Percentiles rank a stretch among this genome's conserved stretches.
Conservation (phyloP, 1,140 invertebrate genomes). For the Drosophila pandora region DNA sequence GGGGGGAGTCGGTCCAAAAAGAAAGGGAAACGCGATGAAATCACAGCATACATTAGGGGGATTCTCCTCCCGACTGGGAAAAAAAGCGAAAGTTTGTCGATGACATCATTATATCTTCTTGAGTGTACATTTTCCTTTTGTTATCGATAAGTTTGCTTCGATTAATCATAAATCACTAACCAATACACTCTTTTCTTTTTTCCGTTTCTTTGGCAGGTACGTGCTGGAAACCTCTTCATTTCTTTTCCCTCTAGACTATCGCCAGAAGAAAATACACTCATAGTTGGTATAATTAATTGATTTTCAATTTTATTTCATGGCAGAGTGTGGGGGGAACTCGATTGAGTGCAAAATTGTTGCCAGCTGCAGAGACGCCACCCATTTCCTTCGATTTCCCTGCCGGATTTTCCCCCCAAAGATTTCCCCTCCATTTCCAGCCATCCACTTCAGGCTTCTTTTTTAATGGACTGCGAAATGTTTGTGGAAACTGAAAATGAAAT, state of each 20-base stretch:
- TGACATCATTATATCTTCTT: conserved; percentile 64
- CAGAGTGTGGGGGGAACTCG: conserved; percentile 16
- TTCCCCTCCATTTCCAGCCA: conserved; percentile 3
- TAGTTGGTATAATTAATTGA: conserved; percentile 64
- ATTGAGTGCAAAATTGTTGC: conserved; percentile 68
- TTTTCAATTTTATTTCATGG: conserved; percentile 50
- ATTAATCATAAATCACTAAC: conserved; percentile 43
- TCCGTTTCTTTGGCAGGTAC: conserved; percentile 54
- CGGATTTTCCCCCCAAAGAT: not conserved
- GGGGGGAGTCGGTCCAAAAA: conserved; percentile 12
- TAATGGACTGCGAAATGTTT: conserved; percentile 63
- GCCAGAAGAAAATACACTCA: conserved; percentile 17
- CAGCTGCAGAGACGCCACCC: conserved; percentile 35
- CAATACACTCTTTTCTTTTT: conserved; percentile 16
- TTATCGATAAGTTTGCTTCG: conserved; percentile 17
- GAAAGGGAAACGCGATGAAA: conserved; percentile 10
- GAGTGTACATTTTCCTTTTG: conserved; percentile 19
- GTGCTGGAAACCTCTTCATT: conserved; percentile 20
- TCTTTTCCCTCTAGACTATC: not conserved
- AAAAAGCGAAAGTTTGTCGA: conserved; percentile 72
- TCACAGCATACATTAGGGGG: conserved; percentile 67
- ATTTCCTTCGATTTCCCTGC: not conserved
- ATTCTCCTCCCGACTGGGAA: not conserved
- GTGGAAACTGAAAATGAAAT: not conserved
- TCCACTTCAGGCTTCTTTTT: conserved; percentile 53